Evolutionary conservation across 2,113 vertebrate genomes (phyloP).

Genomic region (Carollia perspicillata): DNA sequence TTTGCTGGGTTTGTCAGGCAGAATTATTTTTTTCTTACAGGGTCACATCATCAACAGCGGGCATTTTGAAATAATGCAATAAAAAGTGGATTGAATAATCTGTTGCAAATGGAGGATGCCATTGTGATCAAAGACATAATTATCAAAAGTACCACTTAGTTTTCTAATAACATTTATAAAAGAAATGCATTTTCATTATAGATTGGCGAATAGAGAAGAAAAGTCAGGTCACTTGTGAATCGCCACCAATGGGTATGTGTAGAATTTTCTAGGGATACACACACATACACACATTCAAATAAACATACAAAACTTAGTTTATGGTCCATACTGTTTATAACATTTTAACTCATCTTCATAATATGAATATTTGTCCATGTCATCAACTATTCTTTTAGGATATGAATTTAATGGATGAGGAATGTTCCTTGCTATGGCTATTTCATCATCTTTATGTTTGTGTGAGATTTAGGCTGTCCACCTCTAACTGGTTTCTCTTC

Average conservation of each 20-base stretch:
- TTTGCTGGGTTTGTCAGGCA: neutral
- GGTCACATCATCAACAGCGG: neutral
- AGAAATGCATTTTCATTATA: neutral
- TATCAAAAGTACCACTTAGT: neutral
- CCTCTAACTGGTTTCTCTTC: neutral
- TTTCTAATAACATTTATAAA: neutral
- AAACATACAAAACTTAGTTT: neutral
- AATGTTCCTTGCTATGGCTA: neutral
- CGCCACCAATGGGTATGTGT: neutral
- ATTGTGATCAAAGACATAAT: neutral
- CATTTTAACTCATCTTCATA: neutral
- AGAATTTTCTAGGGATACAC: neutral
- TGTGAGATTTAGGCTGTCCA: neutral
- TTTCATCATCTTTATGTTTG: neutral
- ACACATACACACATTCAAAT: neutral
- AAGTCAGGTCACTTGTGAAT: neutral
- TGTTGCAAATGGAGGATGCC: neutral
- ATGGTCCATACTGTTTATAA: neutral
- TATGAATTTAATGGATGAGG: neutral
- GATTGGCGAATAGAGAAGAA: neutral
- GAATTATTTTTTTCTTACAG: neutral
- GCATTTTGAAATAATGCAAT: neutral
- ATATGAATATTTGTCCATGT: neutral
- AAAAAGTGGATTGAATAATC: neutral
- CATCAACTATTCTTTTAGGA: neutral